Conservation (phyloP, 2,797 vertebrate species). For the Sebastes oblongus region DNA sequence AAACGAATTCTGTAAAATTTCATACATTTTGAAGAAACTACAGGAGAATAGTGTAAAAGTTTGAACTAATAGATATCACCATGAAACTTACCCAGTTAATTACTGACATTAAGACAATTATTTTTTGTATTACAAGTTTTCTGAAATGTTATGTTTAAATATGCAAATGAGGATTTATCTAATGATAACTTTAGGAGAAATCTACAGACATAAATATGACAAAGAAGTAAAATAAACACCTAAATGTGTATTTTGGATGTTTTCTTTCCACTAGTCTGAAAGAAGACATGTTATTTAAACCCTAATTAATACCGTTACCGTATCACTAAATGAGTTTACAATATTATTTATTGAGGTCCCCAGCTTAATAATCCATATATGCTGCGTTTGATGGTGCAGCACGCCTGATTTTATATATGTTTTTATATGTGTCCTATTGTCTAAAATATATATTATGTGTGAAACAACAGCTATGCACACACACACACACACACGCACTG, state of each 20-base stretch:
- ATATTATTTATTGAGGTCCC: not conserved
- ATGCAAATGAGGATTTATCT: not conserved
- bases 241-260: not conserved
- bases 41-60: no score
- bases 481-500: not conserved
- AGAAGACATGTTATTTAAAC: not conserved
- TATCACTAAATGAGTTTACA: not conserved
- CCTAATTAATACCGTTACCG: not conserved
- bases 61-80: no score
- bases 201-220: not conserved
- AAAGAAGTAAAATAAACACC: not conserved
- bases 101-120: no score
- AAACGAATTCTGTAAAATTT: no score
- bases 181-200: not conserved
- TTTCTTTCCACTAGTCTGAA: not conserved
- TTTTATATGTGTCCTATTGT: not conserved
- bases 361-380: not conserved
- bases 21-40: no score
- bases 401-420: not conserved
- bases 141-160: no score
- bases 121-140: no score
- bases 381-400: not conserved
- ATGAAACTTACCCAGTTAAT: no score
- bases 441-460: not conserved
- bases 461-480: slow-evolving; percentile 13